A percentile compares a stretch with the other conserved stretches of the same genome.
These are phyloP conservation scores for Cacatua alba DNA, from an alignment of 2,113 vertebrate species.

Conservation along the genomic window DNA sequence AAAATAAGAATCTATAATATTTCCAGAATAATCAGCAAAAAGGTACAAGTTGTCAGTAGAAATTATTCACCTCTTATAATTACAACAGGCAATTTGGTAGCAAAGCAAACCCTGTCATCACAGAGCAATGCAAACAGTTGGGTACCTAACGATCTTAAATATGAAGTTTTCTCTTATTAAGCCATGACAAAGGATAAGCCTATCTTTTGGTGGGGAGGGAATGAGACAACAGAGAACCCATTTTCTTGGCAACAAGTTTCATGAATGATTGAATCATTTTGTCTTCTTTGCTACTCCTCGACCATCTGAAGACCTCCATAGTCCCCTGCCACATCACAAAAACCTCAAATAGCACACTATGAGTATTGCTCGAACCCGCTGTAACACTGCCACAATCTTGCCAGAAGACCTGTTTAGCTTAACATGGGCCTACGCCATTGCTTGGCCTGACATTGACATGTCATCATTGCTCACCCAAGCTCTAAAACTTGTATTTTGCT, in stretches of 20 bases:
- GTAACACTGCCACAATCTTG: background rate
- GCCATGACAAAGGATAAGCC: background rate
- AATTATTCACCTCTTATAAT: background rate
- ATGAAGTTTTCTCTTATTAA: background rate
- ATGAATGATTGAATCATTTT: fast-evolving
- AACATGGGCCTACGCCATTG: fast-evolving
- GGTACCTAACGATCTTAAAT: background rate
- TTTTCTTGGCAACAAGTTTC: background rate
- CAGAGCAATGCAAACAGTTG: background rate
- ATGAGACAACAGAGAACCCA: background rate
- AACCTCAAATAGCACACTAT: background rate
- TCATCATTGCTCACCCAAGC: background rate
- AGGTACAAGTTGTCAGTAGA: background rate
- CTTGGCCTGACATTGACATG: background rate
- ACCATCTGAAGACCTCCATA: background rate
- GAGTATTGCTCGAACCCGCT: background rate
- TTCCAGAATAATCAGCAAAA: background rate
- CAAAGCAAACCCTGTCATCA: background rate
- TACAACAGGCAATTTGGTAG: background rate
- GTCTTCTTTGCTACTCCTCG: background rate
- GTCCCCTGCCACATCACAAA: background rate
- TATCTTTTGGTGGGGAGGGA: background rate
- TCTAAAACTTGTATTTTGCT: background rate
- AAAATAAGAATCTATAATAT: background rate
- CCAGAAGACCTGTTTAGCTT: background rate